These are phyloP conservation scores for Apotomis capreana DNA, from an alignment of 2,888 invertebrate genomes.

Conservation along the genomic window DNA sequence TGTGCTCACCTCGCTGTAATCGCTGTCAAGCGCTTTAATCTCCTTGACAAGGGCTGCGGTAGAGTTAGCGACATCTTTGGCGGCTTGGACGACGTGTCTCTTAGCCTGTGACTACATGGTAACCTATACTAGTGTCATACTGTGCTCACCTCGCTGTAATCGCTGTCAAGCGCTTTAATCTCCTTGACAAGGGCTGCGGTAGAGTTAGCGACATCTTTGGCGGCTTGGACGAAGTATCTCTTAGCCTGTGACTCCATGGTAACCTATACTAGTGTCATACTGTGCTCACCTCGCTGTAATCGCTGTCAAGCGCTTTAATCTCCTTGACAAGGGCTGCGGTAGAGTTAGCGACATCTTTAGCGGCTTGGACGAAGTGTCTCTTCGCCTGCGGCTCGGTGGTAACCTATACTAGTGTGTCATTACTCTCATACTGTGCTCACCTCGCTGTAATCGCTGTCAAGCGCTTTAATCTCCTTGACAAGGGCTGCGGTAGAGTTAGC, in stretches of 20 bases:
- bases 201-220: slow-evolving; percentile 98
- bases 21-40: too few relatives aligned
- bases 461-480: too few relatives aligned
- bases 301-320: slow-evolving; percentile 94
- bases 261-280: too few relatives aligned
- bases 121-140: too few relatives aligned
- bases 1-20: slow-evolving; percentile 78
- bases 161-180: slow-evolving; percentile 94
- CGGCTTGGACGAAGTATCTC: slow-evolving; percentile 98
- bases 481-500: too few relatives aligned
- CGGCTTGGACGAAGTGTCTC: slow-evolving; percentile 99
- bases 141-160: slow-evolving; percentile 87
- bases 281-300: slow-evolving; percentile 87
- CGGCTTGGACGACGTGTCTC: slow-evolving; percentile 46
- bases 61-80: too few relatives aligned
- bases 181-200: slow-evolving; percentile 97
- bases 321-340: slow-evolving; percentile 97
- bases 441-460: too few relatives aligned
- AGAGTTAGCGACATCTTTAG: slow-evolving; percentile 98
- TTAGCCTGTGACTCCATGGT: slow-evolving; percentile 96
- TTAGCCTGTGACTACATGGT: slow-evolving; percentile 72
- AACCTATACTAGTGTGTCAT: too few relatives aligned
- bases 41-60: too few relatives aligned
- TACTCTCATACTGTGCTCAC: too few relatives aligned
- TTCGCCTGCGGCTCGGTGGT: too few relatives aligned